Conservation (phyloP, 2,113 vertebrate genomes). For the Lophius piscatorius region DNA sequence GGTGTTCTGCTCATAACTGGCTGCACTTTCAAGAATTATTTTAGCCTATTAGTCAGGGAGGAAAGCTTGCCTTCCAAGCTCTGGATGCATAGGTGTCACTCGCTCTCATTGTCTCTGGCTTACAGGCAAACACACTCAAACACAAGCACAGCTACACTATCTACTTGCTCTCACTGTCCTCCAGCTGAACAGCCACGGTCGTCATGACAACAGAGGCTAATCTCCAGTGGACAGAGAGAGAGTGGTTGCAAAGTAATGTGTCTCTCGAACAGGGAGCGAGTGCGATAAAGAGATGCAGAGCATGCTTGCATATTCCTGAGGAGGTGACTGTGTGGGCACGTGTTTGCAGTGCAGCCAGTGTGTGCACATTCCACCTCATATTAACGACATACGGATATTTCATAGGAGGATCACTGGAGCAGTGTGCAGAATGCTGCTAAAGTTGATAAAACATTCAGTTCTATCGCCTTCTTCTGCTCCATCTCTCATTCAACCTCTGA, state of each 20-base stretch:
- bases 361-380: no score
- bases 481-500: not conserved
- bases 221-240: conserved; percentile 56
- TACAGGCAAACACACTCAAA: not conserved
- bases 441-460: not conserved
- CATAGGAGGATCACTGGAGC: not conserved
- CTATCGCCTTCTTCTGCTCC: no score
- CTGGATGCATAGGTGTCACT: conserved; percentile 4
- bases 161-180: conserved; percentile 38
- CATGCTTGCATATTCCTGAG: conserved; percentile 9
- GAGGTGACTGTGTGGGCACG: not conserved
- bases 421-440: not conserved
- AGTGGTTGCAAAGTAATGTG: conserved; percentile 42
- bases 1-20: not conserved
- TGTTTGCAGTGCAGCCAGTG: not conserved
- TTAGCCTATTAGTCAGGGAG: not conserved
- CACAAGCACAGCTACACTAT: conserved; percentile 9
- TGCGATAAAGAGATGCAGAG: conserved; percentile 25
- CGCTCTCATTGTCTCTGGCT: conserved; percentile 3
- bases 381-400: not conserved
- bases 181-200: conserved; percentile 45
- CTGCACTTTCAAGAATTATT: not conserved
- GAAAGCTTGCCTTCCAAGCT: no score
- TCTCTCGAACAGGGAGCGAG: conserved; percentile 9
- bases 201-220: conserved; percentile 75